Base-by-base conservation (phyloP, 2,113 vertebrate species). In the Sorex araneus region DNA sequence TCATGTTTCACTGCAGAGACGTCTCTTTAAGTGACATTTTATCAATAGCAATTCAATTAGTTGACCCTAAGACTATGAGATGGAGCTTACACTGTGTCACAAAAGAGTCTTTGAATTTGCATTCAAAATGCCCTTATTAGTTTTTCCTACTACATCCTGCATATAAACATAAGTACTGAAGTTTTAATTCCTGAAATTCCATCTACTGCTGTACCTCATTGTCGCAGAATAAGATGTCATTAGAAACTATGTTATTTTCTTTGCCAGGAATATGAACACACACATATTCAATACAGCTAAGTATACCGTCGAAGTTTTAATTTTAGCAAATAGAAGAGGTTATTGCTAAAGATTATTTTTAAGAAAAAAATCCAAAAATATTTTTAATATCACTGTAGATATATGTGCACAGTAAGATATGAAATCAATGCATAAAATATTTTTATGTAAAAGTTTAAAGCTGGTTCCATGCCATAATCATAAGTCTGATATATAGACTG, bases 21-120 rank as follows among this genome's bases (percentile, higher is more conserved):
- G 98, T 98, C 98, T 98, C 97, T 98, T 98, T 98, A 97, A 97
- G 97, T 98, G 98, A 98, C 98, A 98, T 95, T 97, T 98, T 97
- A 98, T 98, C 98, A 98, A 98, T 98, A 98, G 98, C 98, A 98
- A 98, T 98, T 99, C 98, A 98, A 98, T 99, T 99, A 99, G 98
- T 98, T 97, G 97, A 30, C 95, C 91, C 91, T 94, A 92, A 95
- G 96, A 97, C 96, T 97, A 25, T 96, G 89, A 97, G 89, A 93
- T 96, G 34, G 91, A 97, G 95, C 94, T 95, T 97, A 93, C 90
- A 50, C 82, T 66, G 70, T 97, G 95, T 96, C 96, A 97, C 91
- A 89, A 94, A 94, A 57, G 25, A 6, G 82, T 91, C 71, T 75
- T 95, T 90, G 70, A 89, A 76, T 97, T 97, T 97, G 96, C 97